Conservation (phyloP, 2,888 invertebrate species). For the Volucella bombylans region DNA sequence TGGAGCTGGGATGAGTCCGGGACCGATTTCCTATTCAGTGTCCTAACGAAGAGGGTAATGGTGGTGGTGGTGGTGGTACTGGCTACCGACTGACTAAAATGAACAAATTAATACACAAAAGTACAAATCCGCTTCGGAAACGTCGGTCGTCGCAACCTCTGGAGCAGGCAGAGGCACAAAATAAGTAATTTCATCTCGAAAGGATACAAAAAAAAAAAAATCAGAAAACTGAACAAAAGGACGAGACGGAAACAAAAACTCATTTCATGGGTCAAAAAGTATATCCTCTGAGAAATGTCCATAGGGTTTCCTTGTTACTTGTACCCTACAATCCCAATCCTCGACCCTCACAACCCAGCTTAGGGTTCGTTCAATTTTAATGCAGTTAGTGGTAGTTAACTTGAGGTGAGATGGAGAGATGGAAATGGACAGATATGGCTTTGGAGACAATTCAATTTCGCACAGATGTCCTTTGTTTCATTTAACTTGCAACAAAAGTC, state of each 20-base stretch:
- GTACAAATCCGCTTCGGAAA: conserved; percentile 68
- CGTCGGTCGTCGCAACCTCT: neutral
- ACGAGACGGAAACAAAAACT: conserved; percentile 79
- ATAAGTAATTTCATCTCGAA: conserved; percentile 66
- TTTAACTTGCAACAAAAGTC: conserved; percentile 63
- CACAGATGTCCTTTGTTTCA: conserved; percentile 73
- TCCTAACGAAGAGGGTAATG: too few species aligned
- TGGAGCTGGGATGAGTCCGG: neutral
- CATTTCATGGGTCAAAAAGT: conserved; percentile 82
- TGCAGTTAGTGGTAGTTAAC: conserved; percentile 74
- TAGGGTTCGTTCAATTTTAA: conserved; percentile 59
- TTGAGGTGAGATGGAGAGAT: conserved; percentile 59
- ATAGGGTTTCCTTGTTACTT: conserved; percentile 35
- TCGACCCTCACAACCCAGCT: neutral
- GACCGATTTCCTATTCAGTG: neutral
- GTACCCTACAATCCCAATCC: neutral
- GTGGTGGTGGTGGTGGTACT: too few species aligned
- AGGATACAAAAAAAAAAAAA: conserved; percentile 10
- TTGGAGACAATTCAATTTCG: conserved; percentile 71
- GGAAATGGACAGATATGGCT: conserved; percentile 67
- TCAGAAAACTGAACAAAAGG: conserved; percentile 4
- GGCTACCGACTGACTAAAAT: conserved; percentile 42
- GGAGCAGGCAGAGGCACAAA: conserved; percentile 32
- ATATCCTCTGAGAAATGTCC: conserved; percentile 78
- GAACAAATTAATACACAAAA: conserved; percentile 70